phyloP scores from a whole-genome alignment of 1,140 invertebrate species.

The Orius insidiosus region DNA sequence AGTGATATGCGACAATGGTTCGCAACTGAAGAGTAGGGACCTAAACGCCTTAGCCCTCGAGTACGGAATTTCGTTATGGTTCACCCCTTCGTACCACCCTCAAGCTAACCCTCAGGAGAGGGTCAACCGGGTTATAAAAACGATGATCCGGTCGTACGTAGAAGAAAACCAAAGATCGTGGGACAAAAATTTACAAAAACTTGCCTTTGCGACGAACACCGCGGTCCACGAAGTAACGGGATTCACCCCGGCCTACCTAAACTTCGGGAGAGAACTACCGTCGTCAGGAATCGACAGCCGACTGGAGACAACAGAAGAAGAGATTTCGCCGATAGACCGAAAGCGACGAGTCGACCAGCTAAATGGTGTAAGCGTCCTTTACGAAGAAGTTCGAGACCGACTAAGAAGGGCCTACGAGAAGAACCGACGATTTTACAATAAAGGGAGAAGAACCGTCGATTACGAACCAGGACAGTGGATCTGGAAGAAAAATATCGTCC shows the following conservation, averaged over 20 bases:
- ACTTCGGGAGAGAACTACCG: slow-evolving; percentile 24
- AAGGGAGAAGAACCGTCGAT: slow-evolving; percentile 3
- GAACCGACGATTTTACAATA: background rate
- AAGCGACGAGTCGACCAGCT: background rate
- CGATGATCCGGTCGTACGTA: slow-evolving; percentile 24
- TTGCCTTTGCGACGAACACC: slow-evolving; percentile 28
- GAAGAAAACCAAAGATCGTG: slow-evolving; percentile 23
- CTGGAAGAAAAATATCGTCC: slow-evolving; percentile 8
- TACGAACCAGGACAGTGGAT: slow-evolving; percentile 1
- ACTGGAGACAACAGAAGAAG: background rate
- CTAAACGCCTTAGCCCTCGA: slow-evolving; percentile 3
- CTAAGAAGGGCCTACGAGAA: background rate
- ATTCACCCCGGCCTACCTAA: slow-evolving; percentile 25
- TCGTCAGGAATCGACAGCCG: slow-evolving; percentile 3
- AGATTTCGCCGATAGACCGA: background rate
- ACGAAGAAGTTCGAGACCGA: background rate
- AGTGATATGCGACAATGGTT: slow-evolving; percentile 12
- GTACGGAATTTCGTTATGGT: slow-evolving; percentile 2
- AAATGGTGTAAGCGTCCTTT: background rate
- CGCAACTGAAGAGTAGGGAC: slow-evolving; percentile 3
- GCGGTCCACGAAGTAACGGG: slow-evolving; percentile 23
- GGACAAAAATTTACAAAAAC: slow-evolving; percentile 23
- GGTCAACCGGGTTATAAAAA: slow-evolving; percentile 27
- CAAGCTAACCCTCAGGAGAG: slow-evolving; percentile 27
- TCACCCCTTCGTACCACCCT: slow-evolving; percentile 23